Base-by-base conservation (phyloP, 2,888 invertebrate genomes). In the Tiphia femorata region DNA sequence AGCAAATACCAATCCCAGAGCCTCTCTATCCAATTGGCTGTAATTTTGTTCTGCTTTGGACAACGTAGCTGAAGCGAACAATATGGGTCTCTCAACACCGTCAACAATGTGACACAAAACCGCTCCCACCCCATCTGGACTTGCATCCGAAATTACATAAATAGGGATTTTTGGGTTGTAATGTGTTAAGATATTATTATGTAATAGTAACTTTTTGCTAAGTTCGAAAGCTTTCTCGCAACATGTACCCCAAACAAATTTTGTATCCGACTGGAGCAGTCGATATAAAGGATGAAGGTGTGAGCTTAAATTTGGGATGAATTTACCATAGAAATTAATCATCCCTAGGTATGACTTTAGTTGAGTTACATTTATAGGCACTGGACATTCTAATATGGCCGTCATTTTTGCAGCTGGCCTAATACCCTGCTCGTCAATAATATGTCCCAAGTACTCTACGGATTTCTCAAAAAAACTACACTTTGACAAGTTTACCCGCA, bases 1-100 rank as follows among this genome's bases (percentile, higher is more conserved):
- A 7, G 68, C 73, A 49, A 72, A 74, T 21, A 68, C 19, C 2
- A 37, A 2, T n/a, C n/a, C 29, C 12, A 29, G 7, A 2, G 61
- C 58, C 29, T 62, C 64, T 3, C 54, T 43, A 19, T 64, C 60
- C 2, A 61, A 23, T 23, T 56, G 56, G 1, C 56, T 33, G 16
- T 61, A 66, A 5, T 50, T 49, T 25, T 12, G 42, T 37, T 61
- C 53, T 0, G 51, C 35, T n/a, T 21, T 17, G 0, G 47, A 40
- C 12, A 66, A 17, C 3, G 54, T 56, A 10, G 41, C 23, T 4
- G 58, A 58, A 0, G 64, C 62, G 14, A 27, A 67, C n/a, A 37
- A 42, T 2, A 58, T 56, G 1, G 53, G 49, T 1, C 30, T 23
- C 12, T 67, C 64, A 4, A 41, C 29, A 0, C 48, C 43, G 8